Percentiles rank a stretch among this genome's conserved stretches.
Conservation (phyloP, 2,888 invertebrate species). For the Drosophila rellima region DNA sequence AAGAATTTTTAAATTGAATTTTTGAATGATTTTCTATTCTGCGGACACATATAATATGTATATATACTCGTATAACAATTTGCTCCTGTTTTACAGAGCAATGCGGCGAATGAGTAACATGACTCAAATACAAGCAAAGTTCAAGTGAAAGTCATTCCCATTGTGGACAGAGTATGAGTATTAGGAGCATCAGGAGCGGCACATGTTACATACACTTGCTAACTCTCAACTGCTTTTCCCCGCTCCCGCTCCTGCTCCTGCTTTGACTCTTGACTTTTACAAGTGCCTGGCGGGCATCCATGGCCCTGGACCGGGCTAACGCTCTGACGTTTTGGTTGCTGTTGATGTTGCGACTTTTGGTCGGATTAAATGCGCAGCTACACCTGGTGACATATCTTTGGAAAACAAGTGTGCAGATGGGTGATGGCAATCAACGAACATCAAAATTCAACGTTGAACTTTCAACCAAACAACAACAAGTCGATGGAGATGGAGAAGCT, state of each 20-base stretch:
- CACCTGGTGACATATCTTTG: constrained; percentile 80
- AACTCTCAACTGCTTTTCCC: constrained; percentile 3
- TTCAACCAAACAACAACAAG: constrained; percentile 37
- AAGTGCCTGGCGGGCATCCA: constrained; percentile 58
- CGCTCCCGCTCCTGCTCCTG: neutral
- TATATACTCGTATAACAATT: too few species aligned
- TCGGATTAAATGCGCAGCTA: constrained; percentile 79
- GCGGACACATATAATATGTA: too few species aligned
- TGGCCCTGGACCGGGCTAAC: constrained; percentile 28
- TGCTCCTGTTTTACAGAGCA: constrained; percentile 30
- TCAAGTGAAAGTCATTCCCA: constrained; percentile 71
- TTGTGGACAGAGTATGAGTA: constrained; percentile 52
- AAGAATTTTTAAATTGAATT: too few species aligned
- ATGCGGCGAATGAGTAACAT: constrained; percentile 56
- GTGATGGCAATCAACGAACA: constrained; percentile 80
- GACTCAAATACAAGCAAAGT: constrained; percentile 47
- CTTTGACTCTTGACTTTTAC: constrained; percentile 65
- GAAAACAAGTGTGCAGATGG: constrained; percentile 62
- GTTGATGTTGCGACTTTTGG: constrained; percentile 80
- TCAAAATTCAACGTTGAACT: constrained; percentile 73
- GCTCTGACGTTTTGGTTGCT: constrained; percentile 67
- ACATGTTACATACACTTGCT: constrained; percentile 55
- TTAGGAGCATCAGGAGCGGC: constrained; percentile 26
- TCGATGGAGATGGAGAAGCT: constrained; percentile 1
- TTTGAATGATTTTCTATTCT: too few species aligned